Percentiles rank a stretch among this genome's conserved stretches.
phyloP scores from a whole-genome alignment of 1,140 invertebrate species.

The Oncopodura yosiiana region DNA sequence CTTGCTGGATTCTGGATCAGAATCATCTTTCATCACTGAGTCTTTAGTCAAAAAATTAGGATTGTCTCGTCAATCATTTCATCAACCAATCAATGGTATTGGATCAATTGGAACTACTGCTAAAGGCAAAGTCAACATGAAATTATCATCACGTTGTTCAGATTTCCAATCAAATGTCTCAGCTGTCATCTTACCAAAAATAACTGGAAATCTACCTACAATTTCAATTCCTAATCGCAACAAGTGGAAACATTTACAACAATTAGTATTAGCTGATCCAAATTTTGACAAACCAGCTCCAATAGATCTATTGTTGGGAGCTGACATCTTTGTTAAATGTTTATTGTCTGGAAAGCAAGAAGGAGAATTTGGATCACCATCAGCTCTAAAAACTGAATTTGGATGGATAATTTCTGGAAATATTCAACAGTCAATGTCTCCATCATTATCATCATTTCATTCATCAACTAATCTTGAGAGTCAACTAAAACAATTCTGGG shows the following conservation, averaged over 20 bases:
- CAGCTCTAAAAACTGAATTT: slow-evolving; percentile 15
- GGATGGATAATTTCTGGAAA: slow-evolving; percentile 27
- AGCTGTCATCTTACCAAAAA: neutral
- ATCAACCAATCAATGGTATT: neutral
- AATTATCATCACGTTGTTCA: neutral
- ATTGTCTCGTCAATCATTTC: neutral
- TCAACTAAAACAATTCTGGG: slow-evolving; percentile 36
- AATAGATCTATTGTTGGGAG: slow-evolving; percentile 37
- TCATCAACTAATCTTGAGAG: neutral
- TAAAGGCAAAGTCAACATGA: neutral
- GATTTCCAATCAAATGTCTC: neutral
- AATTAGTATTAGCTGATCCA: slow-evolving; percentile 35
- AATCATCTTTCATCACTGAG: neutral
- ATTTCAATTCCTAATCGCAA: neutral
- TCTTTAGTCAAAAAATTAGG: neutral
- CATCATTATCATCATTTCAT: neutral
- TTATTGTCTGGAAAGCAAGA: slow-evolving; percentile 27
- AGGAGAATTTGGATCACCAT: slow-evolving; percentile 21
- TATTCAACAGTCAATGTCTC: slow-evolving; percentile 11
- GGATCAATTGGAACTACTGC: neutral
- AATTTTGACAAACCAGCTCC: slow-evolving; percentile 32
- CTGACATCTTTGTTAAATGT: slow-evolving; percentile 35
- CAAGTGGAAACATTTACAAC: neutral
- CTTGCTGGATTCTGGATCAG: neutral
- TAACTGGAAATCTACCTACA: neutral